Evolutionary conservation across 2,113 vertebrate genomes (phyloP).

Genomic region (Percina caprodes): DNA sequence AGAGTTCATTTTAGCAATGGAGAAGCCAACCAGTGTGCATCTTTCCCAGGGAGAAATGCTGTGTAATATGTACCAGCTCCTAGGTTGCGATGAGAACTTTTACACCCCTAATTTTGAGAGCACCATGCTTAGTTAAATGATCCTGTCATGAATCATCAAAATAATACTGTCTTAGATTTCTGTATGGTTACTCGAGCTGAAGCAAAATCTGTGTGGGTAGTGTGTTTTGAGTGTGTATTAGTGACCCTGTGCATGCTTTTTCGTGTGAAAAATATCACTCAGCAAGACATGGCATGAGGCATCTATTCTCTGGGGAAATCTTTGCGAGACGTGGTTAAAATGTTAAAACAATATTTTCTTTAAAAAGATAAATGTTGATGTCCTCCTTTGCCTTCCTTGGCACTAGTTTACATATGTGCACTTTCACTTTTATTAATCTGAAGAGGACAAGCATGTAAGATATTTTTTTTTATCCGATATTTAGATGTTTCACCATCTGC

Average conservation of each 20-base stretch:
- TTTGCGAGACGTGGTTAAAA: constrained; percentile 1
- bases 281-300: background rate
- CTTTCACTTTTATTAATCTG: background rate
- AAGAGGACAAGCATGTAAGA: background rate
- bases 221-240: constrained; percentile 5
- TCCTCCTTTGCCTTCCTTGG: constrained; percentile 1
- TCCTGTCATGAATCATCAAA: constrained; percentile 49
- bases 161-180: constrained; percentile 53
- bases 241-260: background rate
- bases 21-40: constrained; percentile 20
- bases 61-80: background rate
- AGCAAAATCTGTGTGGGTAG: constrained; percentile 27
- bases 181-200: constrained; percentile 3
- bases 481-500: constrained; percentile 2
- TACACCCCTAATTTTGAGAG: constrained; percentile 25
- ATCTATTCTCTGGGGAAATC: constrained; percentile 10
- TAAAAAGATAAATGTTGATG: constrained; percentile 2
- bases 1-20: constrained; percentile 47
- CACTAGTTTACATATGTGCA: background rate
- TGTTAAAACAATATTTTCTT: background rate
- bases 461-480: background rate
- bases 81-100: constrained; percentile 15
- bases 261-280: constrained; percentile 5
- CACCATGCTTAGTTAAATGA: constrained; percentile 30
- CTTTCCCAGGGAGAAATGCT: constrained; percentile 32